Evolutionary conservation across 2,888 invertebrate species (phyloP), one percentile per base, ranked within the genome.

Genomic region (Cataglyphis livida): DNA sequence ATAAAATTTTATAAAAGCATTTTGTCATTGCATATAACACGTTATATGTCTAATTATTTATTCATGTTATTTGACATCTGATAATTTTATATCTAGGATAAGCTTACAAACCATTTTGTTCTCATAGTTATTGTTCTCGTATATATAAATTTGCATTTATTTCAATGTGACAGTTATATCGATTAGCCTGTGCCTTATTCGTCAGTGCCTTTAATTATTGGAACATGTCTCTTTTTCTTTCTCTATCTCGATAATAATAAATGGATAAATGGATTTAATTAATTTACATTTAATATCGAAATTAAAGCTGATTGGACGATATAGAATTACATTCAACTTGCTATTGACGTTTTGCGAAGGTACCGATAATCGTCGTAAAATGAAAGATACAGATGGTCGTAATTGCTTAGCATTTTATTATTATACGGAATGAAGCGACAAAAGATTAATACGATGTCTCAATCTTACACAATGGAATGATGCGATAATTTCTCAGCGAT

Each of bases 401-500:
- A 65, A 15, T n/a, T n/a, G n/a, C 32, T 12, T 6, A 15, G n/a
- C 32, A 32, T 41, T 28, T 48, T 41, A 41, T n/a, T 18, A 18
- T 62, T 28, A 15, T 4, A 9, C 35, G n/a, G 38, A 66, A 66
- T 54, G 54, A 48, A 76, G 25, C 54, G 66, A 25, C 12, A 41
- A 70, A 57, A 21, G 41, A 41, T 59, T 71, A 70, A 70, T 70
- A 57, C 57, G 59, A 78, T 25, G 59, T 70, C 71, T 44, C 59
- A 59, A 71, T 78, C 71, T 78, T 79, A 59, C 59, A 79, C 41
- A 35, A 35, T 18, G 21, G n/a, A 38, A n/a, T 7, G 57, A 41
- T 12, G 28, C 21, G 78, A 70, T 78, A 70, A 78, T 78, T 78
- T 70, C 57, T 32, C 32, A n/a, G 41, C 59, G 78, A 70, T 57